These are phyloP conservation scores for Carcharodon carcharias DNA, from an alignment of 2,797 vertebrate species.

Conservation along the genomic window DNA sequence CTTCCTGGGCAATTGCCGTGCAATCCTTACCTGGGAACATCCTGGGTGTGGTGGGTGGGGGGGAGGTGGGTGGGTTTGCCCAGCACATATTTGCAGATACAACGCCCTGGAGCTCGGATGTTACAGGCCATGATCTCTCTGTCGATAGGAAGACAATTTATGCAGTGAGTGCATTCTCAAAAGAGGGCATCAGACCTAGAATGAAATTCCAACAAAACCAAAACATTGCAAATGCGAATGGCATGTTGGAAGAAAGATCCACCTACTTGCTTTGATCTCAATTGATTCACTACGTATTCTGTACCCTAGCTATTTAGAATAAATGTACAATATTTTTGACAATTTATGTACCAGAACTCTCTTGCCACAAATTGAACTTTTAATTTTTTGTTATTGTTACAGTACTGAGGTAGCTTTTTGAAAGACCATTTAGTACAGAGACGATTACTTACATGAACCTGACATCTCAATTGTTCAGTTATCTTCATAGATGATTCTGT, in stretches of 20 bases:
- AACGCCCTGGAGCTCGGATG: too few relatives aligned
- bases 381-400: not conserved
- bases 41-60: too few relatives aligned
- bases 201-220: not conserved
- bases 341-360: not conserved
- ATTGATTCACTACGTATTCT: not conserved
- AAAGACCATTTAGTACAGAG: not conserved
- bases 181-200: not conserved
- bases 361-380: not conserved
- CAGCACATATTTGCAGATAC: too few relatives aligned
- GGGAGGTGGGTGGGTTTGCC: too few relatives aligned
- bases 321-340: not conserved
- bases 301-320: not conserved
- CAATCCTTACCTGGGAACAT: too few relatives aligned
- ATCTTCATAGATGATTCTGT: not conserved
- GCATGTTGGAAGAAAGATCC: not conserved
- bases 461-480: not conserved
- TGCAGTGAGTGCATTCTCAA: not conserved
- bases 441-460: not conserved
- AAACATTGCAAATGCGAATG: not conserved
- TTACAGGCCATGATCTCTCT: not conserved
- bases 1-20: too few relatives aligned
- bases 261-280: not conserved
- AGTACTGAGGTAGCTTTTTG: not conserved
- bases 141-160: not conserved